These are phyloP conservation scores for Progne subis DNA, from an alignment of 2,113 vertebrate genomes.

Conservation along the genomic window DNA sequence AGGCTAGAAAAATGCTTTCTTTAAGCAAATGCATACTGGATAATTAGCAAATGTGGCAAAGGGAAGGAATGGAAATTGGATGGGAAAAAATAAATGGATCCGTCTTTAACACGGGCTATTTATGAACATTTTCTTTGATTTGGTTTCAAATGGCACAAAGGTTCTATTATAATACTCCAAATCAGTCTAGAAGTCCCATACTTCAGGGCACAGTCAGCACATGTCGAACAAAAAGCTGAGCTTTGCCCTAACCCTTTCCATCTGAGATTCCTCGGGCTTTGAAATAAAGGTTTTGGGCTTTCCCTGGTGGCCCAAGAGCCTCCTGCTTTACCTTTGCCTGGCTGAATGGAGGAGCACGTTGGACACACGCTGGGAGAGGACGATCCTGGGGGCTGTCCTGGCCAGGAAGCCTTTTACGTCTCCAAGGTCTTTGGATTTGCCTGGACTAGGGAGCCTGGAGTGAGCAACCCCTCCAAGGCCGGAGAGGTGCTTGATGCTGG, in stretches of 20 bases:
- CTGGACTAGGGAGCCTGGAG: neutral
- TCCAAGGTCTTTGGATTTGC: neutral
- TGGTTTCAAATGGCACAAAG: slow-evolving; percentile 4
- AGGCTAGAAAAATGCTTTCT: slow-evolving; percentile 44
- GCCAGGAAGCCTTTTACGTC: neutral
- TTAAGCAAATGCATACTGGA: slow-evolving; percentile 54
- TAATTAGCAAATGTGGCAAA: slow-evolving; percentile 48
- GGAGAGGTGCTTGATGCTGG: neutral
- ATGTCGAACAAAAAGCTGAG: neutral
- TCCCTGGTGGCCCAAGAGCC: neutral
- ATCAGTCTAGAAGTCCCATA: neutral
- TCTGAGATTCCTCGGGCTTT: neutral
- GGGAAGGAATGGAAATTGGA: slow-evolving; percentile 37
- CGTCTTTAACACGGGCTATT: slow-evolving; percentile 22
- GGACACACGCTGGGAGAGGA: neutral
- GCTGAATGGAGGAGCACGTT: neutral
- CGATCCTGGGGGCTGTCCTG: neutral
- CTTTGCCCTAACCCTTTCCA: neutral
- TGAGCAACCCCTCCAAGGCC: neutral
- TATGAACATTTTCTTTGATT: slow-evolving; percentile 32
- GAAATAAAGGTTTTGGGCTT: neutral
- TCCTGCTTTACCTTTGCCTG: neutral
- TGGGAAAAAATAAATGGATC: slow-evolving; percentile 37
- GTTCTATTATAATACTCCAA: neutral
- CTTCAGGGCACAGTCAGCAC: neutral